Evolutionary conservation across 2,888 invertebrate species (phyloP), one percentile per base, ranked within the genome.

Genomic region (Malthinus seriepunctatus): DNA sequence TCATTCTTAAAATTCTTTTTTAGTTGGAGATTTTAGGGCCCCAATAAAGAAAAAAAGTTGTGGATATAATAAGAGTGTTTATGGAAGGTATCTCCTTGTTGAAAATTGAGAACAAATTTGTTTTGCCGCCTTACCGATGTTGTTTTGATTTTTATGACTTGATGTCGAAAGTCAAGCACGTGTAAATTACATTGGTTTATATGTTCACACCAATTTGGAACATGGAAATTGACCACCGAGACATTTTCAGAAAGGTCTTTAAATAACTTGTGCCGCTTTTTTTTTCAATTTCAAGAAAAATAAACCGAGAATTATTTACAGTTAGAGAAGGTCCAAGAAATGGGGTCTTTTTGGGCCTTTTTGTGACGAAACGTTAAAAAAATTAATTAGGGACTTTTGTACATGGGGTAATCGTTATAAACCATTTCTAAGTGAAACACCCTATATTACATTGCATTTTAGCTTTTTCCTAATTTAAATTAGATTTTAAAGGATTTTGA

Each of bases 121-220:
- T 51, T 48, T 49, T 49, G 49, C 45, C 50, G 53, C 45, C 49
- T 35, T 38, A 37, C 47, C 45, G 15, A 47, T 51, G 54, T 35
- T 56, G 44, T 49, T 60, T 52, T 39, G 54, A 57, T 63, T 60
- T 63, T 63, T 62, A 62, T 58, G 54, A 58, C 54, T 58, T 39
- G 46, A 62, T 54, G 58, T 59, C 47, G 56, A 56, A 56, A 53
- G 60, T 60, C 60, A 57, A 59, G 60, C 63, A 56, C 56, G 63
- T 63, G 60, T 56, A 54, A 60, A 63, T 46, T 62, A 50, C 49
- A 23, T 37, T 9, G 49, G 62, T 44, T 52, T 52, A 49, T 52
- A 49, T 45, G 50, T 56, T 56, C 39, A 52, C 47, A 39, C 51
- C 35, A 57, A 57, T 42, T 55, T 12, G 31, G 35, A 37, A 23